phyloP scores from a whole-genome alignment of 2,888 invertebrate genomes.

The Fragum sueziense region DNA sequence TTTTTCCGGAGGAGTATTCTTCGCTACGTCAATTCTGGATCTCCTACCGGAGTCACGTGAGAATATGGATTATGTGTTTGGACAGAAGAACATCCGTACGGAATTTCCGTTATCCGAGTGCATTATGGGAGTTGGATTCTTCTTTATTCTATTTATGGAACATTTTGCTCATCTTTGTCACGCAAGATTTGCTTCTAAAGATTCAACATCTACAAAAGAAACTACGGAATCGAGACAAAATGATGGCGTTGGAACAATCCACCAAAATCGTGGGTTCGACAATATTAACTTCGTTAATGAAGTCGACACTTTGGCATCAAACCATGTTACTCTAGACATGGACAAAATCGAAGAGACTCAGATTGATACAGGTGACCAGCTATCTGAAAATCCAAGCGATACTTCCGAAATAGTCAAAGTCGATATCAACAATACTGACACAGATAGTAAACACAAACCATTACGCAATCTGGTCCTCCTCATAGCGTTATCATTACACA shows the following conservation, averaged over 20 bases:
- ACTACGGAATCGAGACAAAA: no score
- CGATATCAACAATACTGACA: no score
- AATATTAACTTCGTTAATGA: no score
- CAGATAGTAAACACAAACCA: background rate
- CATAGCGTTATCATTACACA: conserved; percentile 84
- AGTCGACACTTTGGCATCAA: no score
- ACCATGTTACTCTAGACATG: no score
- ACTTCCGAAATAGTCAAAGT: no score
- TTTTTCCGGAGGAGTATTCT: conserved; percentile 82
- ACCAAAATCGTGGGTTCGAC: no score
- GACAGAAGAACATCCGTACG: conserved; percentile 32
- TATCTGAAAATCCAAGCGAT: background rate
- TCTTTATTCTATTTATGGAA: conserved; percentile 46
- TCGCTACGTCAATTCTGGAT: conserved; percentile 81
- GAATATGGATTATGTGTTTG: conserved; percentile 64
- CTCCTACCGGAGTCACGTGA: conserved; percentile 80
- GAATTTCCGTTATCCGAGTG: conserved; percentile 54
- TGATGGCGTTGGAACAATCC: no score
- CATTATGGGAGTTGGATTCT: conserved; percentile 50
- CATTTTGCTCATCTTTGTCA: conserved; percentile 32
- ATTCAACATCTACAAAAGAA: background rate
- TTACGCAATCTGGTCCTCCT: conserved; percentile 83
- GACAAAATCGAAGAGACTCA: no score
- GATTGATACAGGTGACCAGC: background rate
- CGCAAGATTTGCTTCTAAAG: background rate